These are phyloP conservation scores for Epinotia demarniana DNA, from an alignment of 2,888 invertebrate genomes.

Conservation along the genomic window DNA sequence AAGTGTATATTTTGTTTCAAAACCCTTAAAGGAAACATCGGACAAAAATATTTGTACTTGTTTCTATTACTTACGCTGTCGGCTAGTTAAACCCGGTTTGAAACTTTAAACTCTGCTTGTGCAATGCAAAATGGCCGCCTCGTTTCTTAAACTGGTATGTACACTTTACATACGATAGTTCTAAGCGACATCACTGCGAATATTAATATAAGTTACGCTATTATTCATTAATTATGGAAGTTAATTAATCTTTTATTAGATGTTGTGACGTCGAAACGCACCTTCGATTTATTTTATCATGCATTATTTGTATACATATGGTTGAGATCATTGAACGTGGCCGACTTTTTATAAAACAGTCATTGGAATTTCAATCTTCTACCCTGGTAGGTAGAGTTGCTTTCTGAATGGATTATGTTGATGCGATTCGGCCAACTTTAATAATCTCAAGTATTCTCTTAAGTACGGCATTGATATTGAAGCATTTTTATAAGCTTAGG, in stretches of 20 bases:
- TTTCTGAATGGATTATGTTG: too few relatives aligned
- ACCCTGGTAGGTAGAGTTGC: too few relatives aligned
- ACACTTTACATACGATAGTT: constrained; percentile 64
- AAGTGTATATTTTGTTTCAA: background rate
- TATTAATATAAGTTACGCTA: constrained; percentile 76
- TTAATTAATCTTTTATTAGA: constrained; percentile 59
- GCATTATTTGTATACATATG: constrained; percentile 57
- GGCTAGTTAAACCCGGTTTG: constrained; percentile 18
- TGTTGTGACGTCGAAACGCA: constrained; percentile 78
- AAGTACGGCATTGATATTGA: constrained; percentile 60
- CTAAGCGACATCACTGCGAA: constrained; percentile 78
- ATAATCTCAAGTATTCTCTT: constrained; percentile 36
- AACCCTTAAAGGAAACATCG: too few relatives aligned
- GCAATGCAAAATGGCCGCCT: constrained; percentile 48
- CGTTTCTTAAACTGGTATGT: constrained; percentile 54
- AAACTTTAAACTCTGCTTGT: constrained; percentile 21
- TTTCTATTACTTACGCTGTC: background rate
- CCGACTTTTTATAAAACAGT: too few relatives aligned
- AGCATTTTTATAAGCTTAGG: constrained; percentile 67
- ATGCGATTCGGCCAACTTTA: too few relatives aligned
- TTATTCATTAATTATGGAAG: constrained; percentile 63
- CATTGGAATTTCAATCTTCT: too few relatives aligned
- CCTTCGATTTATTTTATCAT: constrained; percentile 55
- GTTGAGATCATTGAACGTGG: too few relatives aligned
- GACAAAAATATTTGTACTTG: background rate